Evolutionary conservation across 2,113 vertebrate genomes (phyloP).

Genomic region (Onychorhynchus coronatus): DNA sequence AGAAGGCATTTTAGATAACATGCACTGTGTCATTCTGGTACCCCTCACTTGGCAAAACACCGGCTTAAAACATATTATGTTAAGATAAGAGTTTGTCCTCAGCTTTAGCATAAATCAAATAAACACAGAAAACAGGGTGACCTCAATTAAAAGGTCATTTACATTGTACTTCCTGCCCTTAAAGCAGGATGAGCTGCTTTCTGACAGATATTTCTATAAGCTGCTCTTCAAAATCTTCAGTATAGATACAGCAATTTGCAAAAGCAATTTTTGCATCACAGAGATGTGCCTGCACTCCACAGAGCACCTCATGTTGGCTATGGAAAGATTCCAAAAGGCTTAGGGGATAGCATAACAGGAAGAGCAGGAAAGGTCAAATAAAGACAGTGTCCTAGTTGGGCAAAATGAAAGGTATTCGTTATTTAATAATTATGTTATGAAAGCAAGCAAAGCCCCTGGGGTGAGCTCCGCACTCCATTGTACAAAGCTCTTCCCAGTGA

Average conservation of each 20-base stretch:
- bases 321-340: neutral
- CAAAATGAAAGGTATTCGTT: neutral
- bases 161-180: neutral
- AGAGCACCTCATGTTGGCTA: neutral
- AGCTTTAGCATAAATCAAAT: neutral
- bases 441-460: neutral
- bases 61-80: neutral
- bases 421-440: slow-evolving; percentile 32
- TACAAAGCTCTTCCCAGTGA: neutral
- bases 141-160: slow-evolving; percentile 38
- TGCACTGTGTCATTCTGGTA: neutral
- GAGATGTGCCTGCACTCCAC: neutral
- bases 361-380: slow-evolving; percentile 7
- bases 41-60: neutral
- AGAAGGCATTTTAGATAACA: neutral
- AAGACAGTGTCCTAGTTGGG: neutral
- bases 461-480: rapidly evolving
- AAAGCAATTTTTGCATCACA: neutral
- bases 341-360: neutral
- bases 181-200: neutral
- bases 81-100: neutral
- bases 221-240: neutral
- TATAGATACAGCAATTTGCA: neutral
- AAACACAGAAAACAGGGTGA: neutral
- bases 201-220: slow-evolving; percentile 10